Percentiles rank a stretch among this genome's conserved stretches.
phyloP scores from a whole-genome alignment of 2,113 vertebrate species.

The Corvus cornix region DNA sequence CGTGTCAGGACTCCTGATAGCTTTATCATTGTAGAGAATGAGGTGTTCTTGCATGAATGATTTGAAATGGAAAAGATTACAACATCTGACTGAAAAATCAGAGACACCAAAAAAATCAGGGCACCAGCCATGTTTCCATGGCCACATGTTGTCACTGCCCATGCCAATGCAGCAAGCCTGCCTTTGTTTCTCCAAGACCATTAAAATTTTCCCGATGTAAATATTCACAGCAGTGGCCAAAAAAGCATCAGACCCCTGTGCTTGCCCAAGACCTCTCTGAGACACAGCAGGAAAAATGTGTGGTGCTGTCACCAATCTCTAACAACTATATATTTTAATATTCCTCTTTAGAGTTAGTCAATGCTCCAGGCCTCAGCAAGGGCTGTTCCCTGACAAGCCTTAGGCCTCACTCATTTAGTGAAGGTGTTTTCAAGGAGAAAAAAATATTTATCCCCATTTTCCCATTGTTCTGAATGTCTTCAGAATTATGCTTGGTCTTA shows the following conservation, averaged over 20 bases:
- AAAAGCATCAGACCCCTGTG: neutral
- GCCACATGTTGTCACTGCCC: neutral
- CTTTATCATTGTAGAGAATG: neutral
- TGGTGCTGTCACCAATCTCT: neutral
- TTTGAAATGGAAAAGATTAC: slow-evolving; percentile 40
- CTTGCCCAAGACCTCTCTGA: slow-evolving; percentile 11
- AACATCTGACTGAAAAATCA: neutral
- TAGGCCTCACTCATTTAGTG: neutral
- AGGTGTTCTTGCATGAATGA: neutral
- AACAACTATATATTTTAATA: slow-evolving; percentile 15
- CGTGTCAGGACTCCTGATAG: neutral
- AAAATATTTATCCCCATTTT: slow-evolving; percentile 6
- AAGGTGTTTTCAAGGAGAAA: slow-evolving; percentile 4
- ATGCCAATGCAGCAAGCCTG: neutral
- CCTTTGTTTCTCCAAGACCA: neutral
- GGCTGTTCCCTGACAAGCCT: neutral
- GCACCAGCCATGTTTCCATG: neutral
- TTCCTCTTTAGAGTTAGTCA: neutral
- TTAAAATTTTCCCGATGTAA: neutral
- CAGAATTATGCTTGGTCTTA: slow-evolving; percentile 3
- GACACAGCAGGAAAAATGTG: slow-evolving; percentile 1
- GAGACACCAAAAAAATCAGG: neutral
- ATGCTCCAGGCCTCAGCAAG: neutral
- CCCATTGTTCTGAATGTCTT: slow-evolving; percentile 8
- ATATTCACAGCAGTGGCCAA: neutral